These are phyloP conservation scores for Muschampia plurimacula DNA, from an alignment of 2,888 invertebrate genomes.

Conservation along the genomic window DNA sequence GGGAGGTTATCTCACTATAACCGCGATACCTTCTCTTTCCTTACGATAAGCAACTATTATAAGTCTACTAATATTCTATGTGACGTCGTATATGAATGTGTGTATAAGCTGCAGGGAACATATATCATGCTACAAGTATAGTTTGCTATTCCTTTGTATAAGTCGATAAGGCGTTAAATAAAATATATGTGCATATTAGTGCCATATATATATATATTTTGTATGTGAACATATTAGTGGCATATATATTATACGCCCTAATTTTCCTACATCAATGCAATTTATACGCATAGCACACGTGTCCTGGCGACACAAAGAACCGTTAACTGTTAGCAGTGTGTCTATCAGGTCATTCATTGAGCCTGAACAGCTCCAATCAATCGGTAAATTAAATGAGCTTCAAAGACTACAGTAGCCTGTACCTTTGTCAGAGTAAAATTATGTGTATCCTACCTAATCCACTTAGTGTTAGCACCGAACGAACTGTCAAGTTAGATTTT, in stretches of 20 bases:
- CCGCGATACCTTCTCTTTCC: too few relatives aligned
- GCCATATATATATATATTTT: too few relatives aligned
- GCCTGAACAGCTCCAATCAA: neutral
- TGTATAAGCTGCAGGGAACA: too few relatives aligned
- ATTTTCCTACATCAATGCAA: neutral
- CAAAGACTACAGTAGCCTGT: neutral
- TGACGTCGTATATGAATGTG: too few relatives aligned
- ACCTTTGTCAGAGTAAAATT: neutral
- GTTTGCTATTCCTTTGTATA: too few relatives aligned
- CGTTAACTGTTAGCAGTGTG: neutral
- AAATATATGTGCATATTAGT: too few relatives aligned
- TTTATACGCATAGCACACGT: neutral
- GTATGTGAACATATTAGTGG: too few relatives aligned
- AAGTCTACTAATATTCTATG: too few relatives aligned
- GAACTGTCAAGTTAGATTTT: neutral
- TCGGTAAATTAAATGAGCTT: conserved; percentile 6
- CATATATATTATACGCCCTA: neutral
- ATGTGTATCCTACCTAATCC: conserved; percentile 2
- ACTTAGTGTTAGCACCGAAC: neutral
- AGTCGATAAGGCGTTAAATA: too few relatives aligned
- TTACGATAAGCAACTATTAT: too few relatives aligned
- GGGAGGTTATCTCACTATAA: too few relatives aligned
- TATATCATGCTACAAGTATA: too few relatives aligned
- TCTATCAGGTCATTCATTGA: neutral
- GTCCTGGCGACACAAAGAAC: neutral